phyloP scores from a whole-genome alignment of 2,797 vertebrate species.

The Hipposideros larvatus region DNA sequence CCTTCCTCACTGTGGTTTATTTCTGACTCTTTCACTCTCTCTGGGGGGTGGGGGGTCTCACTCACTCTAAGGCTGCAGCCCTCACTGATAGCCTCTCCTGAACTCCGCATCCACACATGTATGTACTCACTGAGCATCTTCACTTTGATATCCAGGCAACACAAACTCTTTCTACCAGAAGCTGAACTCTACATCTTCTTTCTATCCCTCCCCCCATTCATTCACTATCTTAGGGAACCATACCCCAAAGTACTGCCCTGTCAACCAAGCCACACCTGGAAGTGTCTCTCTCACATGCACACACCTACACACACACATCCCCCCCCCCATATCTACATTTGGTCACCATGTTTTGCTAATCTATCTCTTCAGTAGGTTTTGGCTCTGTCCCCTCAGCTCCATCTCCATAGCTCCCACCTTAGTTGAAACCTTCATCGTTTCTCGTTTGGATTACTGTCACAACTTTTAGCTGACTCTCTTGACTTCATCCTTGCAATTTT shows the following conservation, averaged over 20 bases:
- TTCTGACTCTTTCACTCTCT: neutral
- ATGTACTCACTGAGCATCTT: neutral
- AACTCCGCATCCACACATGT: neutral
- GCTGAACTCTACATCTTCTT: neutral
- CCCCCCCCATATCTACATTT: neutral
- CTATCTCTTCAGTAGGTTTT: neutral
- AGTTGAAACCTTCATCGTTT: neutral
- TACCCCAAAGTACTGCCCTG: neutral
- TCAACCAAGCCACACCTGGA: neutral
- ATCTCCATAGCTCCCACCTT: neutral
- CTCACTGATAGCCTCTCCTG: neutral
- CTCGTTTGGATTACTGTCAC: neutral
- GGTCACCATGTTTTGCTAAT: neutral
- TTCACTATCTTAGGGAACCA: neutral
- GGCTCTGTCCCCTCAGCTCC: neutral
- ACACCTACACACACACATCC: neutral
- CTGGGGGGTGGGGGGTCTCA: neutral
- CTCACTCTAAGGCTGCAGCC: neutral
- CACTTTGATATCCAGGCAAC: neutral
- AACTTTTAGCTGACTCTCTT: neutral
- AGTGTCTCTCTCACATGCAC: neutral
- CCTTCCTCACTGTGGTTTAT: neutral
- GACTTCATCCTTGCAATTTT: neutral
- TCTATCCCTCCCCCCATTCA: neutral
- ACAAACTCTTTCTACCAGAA: neutral